Evolutionary conservation across 2,797 vertebrate genomes (phyloP).

Genomic region (Gymnocypris eckloni): DNA sequence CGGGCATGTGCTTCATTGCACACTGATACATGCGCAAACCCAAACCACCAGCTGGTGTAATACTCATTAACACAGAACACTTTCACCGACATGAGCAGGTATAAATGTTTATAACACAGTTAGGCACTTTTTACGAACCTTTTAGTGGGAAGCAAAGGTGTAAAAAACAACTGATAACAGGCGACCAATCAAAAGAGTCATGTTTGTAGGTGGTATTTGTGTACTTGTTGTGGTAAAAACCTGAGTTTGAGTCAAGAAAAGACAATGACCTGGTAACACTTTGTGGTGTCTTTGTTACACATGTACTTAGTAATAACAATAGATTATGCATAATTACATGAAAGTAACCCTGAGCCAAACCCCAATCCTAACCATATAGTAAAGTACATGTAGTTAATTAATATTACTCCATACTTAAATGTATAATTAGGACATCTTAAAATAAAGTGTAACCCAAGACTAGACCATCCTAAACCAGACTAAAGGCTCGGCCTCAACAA

Average conservation of each 20-base stretch:
- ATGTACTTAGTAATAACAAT: too few relatives aligned
- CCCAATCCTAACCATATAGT: too few relatives aligned
- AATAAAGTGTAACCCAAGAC: too few relatives aligned
- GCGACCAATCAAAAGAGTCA: neutral
- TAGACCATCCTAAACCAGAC: neutral
- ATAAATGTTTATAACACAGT: slow-evolving; percentile 38
- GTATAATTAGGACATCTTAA: too few relatives aligned
- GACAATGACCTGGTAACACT: neutral
- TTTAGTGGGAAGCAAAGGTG: slow-evolving; percentile 17
- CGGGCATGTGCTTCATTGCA: slow-evolving; percentile 42
- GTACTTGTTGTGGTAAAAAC: neutral
- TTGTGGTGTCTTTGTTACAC: too few relatives aligned
- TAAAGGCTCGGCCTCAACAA: neutral
- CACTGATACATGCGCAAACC: slow-evolving; percentile 35
- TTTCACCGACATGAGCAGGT: slow-evolving; percentile 2
- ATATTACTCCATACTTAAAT: too few relatives aligned
- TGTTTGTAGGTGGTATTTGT: neutral
- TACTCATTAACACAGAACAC: slow-evolving; percentile 33
- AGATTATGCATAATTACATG: too few relatives aligned
- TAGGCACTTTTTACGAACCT: slow-evolving; percentile 21
- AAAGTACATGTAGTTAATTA: too few relatives aligned
- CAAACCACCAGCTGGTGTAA: slow-evolving; percentile 35
- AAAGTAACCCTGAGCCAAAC: too few relatives aligned
- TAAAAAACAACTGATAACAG: slow-evolving; percentile 30
- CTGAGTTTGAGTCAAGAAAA: neutral